Evolutionary conservation across 2,888 invertebrate species (phyloP), one percentile per base, ranked within the genome.

Genomic region (Galeruca laticollis): DNA sequence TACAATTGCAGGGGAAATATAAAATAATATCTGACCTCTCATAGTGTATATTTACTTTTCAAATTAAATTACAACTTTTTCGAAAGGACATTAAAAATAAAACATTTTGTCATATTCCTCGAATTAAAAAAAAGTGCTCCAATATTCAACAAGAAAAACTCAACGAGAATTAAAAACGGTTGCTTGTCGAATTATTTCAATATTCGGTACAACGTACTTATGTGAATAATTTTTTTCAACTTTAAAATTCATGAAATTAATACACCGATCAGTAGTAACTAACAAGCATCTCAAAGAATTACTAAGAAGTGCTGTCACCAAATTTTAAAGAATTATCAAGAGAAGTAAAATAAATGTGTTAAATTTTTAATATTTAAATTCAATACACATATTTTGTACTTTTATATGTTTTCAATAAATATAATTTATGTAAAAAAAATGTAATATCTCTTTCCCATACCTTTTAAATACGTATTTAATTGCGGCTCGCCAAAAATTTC

Each of bases 161-260:
- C 59, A 66, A 59, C 66, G 18, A 60, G 65, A 63, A 62, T 63
- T 73, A 70, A 72, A 69, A 73, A 75, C 70, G 66, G 70, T 71
- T 75, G 73, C 72, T 75, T 74, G 73, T 76, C 70, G 70, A 76
- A 75, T 72, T 75, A 70, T 76, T 75, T 75, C 73, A 73, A 75
- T 73, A 71, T 73, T 73, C 70, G 74, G 64, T 71, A 69, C 69
- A 74, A 74, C 69, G 60, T 71, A 70, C 61, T 61, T 54, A 68
- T 72, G 63, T 68, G 51, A 73, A 70, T 72, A 57, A 70, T 70
- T 73, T 71, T 64, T 64, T 68, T 70, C 69, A 59, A 70, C 68
- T 74, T 68, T 70, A 72, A 73, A 74, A 70, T 70, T 72, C 68
- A 70, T 73, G 70, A 74, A 74, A 72, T 74, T 62, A 60, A 73